Base-by-base conservation (phyloP, 1,140 invertebrate genomes). In the Drosophila varians region DNA sequence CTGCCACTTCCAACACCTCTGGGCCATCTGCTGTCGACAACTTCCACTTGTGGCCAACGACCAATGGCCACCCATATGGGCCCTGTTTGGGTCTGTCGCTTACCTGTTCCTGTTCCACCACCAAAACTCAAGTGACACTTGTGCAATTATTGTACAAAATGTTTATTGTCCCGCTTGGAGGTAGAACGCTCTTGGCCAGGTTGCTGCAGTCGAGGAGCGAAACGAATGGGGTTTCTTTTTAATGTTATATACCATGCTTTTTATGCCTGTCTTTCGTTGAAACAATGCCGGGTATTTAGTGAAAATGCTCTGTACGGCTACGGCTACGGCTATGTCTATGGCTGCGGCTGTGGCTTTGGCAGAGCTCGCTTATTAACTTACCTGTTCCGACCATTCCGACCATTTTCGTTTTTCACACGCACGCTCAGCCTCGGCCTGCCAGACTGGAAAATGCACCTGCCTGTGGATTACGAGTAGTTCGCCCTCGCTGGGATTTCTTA, bases 321-420 rank as follows among this genome's bases (percentile, higher is more conserved):
- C 21, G 21, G 4, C 21, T 31, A 31, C 28, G 28, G 2, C 28
- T 31, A 31, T 31, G 28, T 43, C 26, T 21, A 21, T 21, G 21
- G 21, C 21, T 21, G n/a, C 4, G 21, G 21, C 21, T 21, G 4
- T 21, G 2, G 2, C 21, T 14, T 28, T 23, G 38, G 46, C 28
- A 34, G 23, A 23, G 51, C 42, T 58, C 47, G 75, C 79, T 84
- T 86, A 86, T 86, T 84, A 86, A 86, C 79, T 80, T 86, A 86
- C 80, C 79, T 84, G 80, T 68, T 64, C n/a, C n/a, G n/a, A n/a
- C n/a, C n/a, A 75, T 75, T 56, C 54, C 56, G 65, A 57, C 74
- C 70, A 80, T 86, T 79, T 86, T 75, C 57, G 58, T 75, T 86
- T 82, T 79, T 84, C 76, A 80, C 80, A 86, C 79, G 80, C 79